Evolutionary conservation across 2,113 vertebrate species (phyloP), one percentile per base, ranked within the genome.

Genomic region (Archocentrus centrarchus): DNA sequence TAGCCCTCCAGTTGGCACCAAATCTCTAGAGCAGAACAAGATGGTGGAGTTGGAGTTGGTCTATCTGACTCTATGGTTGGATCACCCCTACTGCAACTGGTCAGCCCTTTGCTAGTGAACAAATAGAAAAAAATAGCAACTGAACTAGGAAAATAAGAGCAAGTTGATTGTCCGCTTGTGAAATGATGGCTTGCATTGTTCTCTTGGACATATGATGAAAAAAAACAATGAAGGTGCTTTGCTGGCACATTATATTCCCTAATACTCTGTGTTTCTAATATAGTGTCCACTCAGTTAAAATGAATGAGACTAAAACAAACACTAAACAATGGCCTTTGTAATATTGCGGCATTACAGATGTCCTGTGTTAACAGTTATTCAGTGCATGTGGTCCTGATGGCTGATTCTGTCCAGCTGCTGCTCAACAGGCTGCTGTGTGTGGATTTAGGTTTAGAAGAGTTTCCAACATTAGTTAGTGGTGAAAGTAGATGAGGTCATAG

Each of bases 321-420:
- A 32, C 5, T 53, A 47, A 32, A 30, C 27, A 53, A 30, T 20
- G 2, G 15, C 20, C 35, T 30, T 77, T 76, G 39, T 60, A 10
- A 55, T 66, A 11, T 32, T 63, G 30, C 18, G 35, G 14, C 27
- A 53, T 22, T 61, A 37, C 64, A 88, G 39, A 77, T 10, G 41
- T 90, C 55, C 82, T 86, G 83, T 83, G 77, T 90, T 92, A 60
- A 84, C 47, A 81, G 84, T 83, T 83, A 50, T 73, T 81, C 81
- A 30, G 7, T 73, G 41, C 79, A 86, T 76, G 59, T 35, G 60
- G 8, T 80, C n/a, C 68, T 85, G 84, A 17, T 80, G 64, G 44
- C 63, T 82, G 64, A 37, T 39, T 81, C 39, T 77, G n/a, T 66
- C 37, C 37, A 60, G 77, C 63, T 13, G 20, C 50, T 64, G 50